Evolutionary conservation across 1,140 invertebrate genomes (phyloP).

Genomic region (Aradophagus sp.): DNA sequence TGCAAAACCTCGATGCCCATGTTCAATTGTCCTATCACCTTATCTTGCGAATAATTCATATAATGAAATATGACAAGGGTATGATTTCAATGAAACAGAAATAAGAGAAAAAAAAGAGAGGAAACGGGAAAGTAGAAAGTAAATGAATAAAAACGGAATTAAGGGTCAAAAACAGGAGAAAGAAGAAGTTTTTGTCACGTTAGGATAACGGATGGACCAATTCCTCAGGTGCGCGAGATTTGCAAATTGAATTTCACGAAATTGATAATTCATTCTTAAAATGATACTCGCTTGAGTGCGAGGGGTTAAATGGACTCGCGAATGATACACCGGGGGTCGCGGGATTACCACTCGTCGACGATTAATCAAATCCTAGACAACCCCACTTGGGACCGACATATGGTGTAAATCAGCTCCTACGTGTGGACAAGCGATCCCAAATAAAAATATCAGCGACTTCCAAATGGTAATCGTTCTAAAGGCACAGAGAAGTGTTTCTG

Average conservation of each 20-base stretch:
- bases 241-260: slow-evolving; percentile 29
- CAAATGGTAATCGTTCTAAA: no score
- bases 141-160: no score
- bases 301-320: slow-evolving; percentile 25
- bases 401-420: slow-evolving; percentile 27
- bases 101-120: slow-evolving; percentile 1
- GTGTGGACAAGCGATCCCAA: background rate
- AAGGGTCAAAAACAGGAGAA: no score
- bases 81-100: slow-evolving; percentile 38
- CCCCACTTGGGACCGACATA: slow-evolving; percentile 28
- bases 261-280: slow-evolving; percentile 36
- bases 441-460: no score
- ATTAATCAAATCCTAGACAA: slow-evolving; percentile 57
- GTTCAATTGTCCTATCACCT: slow-evolving; percentile 42
- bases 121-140: no score
- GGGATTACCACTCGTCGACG: slow-evolving; percentile 34
- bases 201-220: no score
- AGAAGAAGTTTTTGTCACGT: no score
- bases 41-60: slow-evolving; percentile 44
- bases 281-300: slow-evolving; percentile 13
- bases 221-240: background rate
- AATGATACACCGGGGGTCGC: slow-evolving; percentile 41
- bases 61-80: slow-evolving; percentile 32
- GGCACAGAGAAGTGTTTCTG: no score
- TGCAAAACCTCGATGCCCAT: slow-evolving; percentile 26